phyloP scores from a whole-genome alignment of 2,797 vertebrate species.

The Gila robusta region DNA sequence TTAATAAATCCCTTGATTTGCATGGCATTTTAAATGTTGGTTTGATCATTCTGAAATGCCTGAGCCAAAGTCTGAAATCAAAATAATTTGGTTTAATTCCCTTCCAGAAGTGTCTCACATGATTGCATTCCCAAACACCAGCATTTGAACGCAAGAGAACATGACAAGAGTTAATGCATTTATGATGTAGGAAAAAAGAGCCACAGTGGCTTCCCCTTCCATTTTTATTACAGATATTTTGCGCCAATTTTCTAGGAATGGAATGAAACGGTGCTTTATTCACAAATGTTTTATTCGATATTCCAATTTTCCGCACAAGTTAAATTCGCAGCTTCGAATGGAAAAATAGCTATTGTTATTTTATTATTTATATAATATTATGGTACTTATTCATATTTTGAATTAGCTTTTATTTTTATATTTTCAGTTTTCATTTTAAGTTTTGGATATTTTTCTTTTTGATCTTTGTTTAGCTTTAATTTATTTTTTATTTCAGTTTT shows the following conservation, averaged over 20 bases:
- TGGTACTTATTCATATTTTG: neutral
- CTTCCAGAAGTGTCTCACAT: neutral
- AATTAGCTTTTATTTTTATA: neutral
- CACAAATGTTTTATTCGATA: neutral
- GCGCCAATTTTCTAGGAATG: neutral
- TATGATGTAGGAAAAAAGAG: neutral
- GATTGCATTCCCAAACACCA: neutral
- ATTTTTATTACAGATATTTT: neutral
- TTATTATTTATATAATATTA: neutral
- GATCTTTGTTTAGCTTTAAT: neutral
- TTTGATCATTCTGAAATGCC: neutral
- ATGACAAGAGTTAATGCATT: neutral
- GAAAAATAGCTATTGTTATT: neutral
- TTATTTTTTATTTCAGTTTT: neutral
- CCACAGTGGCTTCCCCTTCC: neutral
- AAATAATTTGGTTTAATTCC: neutral
- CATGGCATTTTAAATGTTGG: neutral
- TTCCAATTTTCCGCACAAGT: neutral
- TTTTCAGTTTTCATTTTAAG: neutral
- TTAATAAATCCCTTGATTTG: neutral
- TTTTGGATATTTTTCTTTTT: neutral
- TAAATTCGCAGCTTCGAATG: neutral
- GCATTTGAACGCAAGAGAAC: neutral
- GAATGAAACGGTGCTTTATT: neutral
- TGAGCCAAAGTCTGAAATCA: too few relatives aligned